These are phyloP conservation scores for Murina feae DNA, from an alignment of 2,113 vertebrate genomes.

Conservation along the genomic window DNA sequence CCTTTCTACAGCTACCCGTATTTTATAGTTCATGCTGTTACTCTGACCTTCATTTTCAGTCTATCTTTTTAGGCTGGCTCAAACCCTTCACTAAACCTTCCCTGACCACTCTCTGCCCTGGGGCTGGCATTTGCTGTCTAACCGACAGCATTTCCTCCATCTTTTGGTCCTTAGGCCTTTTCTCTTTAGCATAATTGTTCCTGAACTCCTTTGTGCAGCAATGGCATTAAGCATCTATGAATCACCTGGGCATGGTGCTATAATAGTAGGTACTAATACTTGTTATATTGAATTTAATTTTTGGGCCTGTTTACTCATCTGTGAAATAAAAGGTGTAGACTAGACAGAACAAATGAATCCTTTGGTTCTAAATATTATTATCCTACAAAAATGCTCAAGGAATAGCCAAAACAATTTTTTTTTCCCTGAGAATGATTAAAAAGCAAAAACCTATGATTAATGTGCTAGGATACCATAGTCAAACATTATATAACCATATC, in stretches of 20 bases:
- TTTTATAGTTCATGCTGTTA: neutral
- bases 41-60: neutral
- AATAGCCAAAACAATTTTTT: neutral
- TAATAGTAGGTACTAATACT: neutral
- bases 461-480: neutral
- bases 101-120: too few species aligned
- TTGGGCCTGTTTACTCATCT: conserved; percentile 11
- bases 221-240: neutral
- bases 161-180: neutral
- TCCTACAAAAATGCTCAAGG: conserved; percentile 16
- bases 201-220: neutral
- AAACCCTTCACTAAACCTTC: neutral
- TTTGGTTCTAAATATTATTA: neutral
- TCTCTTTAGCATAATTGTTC: neutral
- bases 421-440: neutral
- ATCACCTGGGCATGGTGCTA: neutral
- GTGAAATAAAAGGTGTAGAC: conserved; percentile 39
- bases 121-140: neutral
- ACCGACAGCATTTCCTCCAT: neutral
- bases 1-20: neutral
- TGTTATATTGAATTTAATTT: conserved; percentile 31
- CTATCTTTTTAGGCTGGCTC: neutral
- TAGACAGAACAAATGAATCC: conserved; percentile 34
- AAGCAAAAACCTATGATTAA: neutral
- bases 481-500: neutral